Conservation (phyloP, 2,888 invertebrate species). For the Teleiodes luculella region DNA sequence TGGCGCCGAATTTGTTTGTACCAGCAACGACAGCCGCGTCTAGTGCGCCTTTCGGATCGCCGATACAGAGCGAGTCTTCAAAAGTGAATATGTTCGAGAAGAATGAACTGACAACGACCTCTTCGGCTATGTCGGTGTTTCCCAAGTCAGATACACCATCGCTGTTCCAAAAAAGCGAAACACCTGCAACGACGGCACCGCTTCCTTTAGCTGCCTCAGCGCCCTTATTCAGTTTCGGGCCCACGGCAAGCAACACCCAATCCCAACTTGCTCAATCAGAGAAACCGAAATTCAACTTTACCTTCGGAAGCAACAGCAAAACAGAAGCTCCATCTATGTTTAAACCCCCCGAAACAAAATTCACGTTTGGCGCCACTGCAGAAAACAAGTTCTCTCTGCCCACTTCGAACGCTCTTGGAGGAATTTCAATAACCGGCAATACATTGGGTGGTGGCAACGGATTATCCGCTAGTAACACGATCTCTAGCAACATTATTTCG, state of each 20-base stretch:
- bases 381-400: constrained; percentile 28
- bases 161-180: constrained; percentile 35
- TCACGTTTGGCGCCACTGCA: constrained; percentile 30
- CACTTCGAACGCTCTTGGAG: constrained; percentile 23
- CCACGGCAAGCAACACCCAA: constrained; percentile 22
- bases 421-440: constrained; percentile 20
- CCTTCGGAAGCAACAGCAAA: constrained; percentile 41
- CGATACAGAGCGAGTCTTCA: neutral
- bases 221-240: constrained; percentile 55
- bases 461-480: constrained; percentile 14
- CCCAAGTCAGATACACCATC: constrained; percentile 32
- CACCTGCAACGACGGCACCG: constrained; percentile 4
- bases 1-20: neutral
- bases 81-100: constrained; percentile 20
- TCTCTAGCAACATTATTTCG: constrained; percentile 18
- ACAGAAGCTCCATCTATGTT: constrained; percentile 32
- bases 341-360: constrained; percentile 20
- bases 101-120: constrained; percentile 10
- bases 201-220: constrained; percentile 21
- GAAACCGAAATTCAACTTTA: constrained; percentile 53
- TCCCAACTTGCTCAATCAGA: constrained; percentile 29
- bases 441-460: constrained; percentile 26
- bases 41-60: constrained; percentile 17
- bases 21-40: constrained; percentile 11
- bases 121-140: constrained; percentile 33